Evolutionary conservation across 1,140 invertebrate species (phyloP).

Genomic region (Matsumurasca onukii): DNA sequence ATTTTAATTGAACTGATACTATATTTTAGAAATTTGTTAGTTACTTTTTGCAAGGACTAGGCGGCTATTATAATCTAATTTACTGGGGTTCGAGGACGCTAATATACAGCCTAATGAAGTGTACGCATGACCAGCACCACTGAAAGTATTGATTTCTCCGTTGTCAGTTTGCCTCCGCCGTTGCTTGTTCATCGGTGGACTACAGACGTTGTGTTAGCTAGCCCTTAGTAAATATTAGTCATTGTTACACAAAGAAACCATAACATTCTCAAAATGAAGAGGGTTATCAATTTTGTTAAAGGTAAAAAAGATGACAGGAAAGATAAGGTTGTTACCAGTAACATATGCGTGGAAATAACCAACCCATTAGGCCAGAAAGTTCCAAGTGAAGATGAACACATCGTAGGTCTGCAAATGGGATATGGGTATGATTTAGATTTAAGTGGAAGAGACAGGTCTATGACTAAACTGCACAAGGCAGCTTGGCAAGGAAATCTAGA

Average conservation of each 20-base stretch:
- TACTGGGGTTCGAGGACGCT: too few species aligned
- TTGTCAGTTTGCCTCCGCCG: too few species aligned
- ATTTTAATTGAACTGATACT: too few species aligned
- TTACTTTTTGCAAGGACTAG: too few species aligned
- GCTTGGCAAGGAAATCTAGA: slow-evolving; percentile 46
- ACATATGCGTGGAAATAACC: slow-evolving; percentile 41
- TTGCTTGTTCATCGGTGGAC: too few species aligned
- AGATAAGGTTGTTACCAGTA: slow-evolving; percentile 37
- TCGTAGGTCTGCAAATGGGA: slow-evolving; percentile 37
- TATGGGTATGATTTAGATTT: slow-evolving; percentile 43
- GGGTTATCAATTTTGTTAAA: slow-evolving; percentile 46
- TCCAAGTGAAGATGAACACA: slow-evolving; percentile 40
- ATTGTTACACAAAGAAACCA: too few species aligned
- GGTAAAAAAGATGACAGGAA: slow-evolving; percentile 43
- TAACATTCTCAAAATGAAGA: slow-evolving; percentile 46
- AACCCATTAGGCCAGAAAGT: slow-evolving; percentile 37
- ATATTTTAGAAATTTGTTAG: too few species aligned
- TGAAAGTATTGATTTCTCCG: neutral
- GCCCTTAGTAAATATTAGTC: too few species aligned
- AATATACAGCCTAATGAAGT: too few species aligned
- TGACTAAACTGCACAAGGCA: slow-evolving; percentile 46
- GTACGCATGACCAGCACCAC: neutral
- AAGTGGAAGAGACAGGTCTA: slow-evolving; percentile 44
- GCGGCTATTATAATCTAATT: too few species aligned
- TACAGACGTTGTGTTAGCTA: too few species aligned